Conservation (phyloP, 2,888 invertebrate species). For the Morpho achilles region DNA sequence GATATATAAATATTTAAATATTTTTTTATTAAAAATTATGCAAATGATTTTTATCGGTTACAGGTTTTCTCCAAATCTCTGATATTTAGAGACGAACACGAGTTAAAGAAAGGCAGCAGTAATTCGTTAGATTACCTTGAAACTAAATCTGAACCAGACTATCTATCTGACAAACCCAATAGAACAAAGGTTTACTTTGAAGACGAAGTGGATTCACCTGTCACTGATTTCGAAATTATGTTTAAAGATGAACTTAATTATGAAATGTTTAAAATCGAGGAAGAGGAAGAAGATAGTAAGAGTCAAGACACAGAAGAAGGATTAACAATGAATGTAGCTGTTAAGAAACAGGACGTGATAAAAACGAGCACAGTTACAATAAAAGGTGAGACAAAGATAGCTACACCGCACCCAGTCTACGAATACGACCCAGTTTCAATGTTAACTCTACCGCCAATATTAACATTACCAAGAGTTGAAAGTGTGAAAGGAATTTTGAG, state of each 20-base stretch:
- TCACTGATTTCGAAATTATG: conserved; percentile 76
- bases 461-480: conserved; percentile 62
- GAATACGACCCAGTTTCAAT: conserved; percentile 60
- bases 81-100: conserved; percentile 71
- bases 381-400: conserved; percentile 69
- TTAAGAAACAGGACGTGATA: conserved; percentile 64
- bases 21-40: too few species aligned
- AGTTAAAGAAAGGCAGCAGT: conserved; percentile 55
- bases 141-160: conserved; percentile 69
- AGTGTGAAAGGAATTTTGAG: conserved; percentile 67
- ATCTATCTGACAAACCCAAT: conserved; percentile 60
- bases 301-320: conserved; percentile 67
- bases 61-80: conserved; percentile 75
- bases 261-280: conserved; percentile 73
- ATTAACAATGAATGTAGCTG: conserved; percentile 60
- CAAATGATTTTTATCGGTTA: too few species aligned
- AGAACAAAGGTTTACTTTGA: conserved; percentile 73
- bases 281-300: conserved; percentile 61
- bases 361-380: conserved; percentile 68
- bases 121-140: conserved; percentile 62
- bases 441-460: conserved; percentile 51
- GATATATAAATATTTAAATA: too few species aligned
- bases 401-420: conserved; percentile 56
- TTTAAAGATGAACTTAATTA: conserved; percentile 72
- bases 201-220: conserved; percentile 70